phyloP scores from a whole-genome alignment of 2,797 vertebrate genomes.

The Typhlichthys eigenmanni region DNA sequence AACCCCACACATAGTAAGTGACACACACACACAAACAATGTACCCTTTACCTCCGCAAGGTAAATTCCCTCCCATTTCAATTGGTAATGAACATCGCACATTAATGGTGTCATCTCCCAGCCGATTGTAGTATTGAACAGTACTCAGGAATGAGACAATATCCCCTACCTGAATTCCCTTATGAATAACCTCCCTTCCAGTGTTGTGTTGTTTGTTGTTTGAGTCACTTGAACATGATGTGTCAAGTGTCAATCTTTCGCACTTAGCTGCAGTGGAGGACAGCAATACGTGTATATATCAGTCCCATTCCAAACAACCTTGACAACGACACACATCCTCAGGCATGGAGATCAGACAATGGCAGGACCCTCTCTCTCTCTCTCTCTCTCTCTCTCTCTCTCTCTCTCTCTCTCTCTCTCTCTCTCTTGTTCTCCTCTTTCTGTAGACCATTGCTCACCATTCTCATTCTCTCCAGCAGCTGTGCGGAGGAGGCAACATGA shows the following conservation, averaged over 20 bases:
- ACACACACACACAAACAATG: slow-evolving; percentile 26
- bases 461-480: slow-evolving; percentile 67
- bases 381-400: background rate
- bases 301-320: slow-evolving; percentile 76
- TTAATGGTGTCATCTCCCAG: slow-evolving; percentile 53
- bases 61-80: slow-evolving; percentile 65
- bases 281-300: slow-evolving; percentile 57
- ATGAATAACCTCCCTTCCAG: slow-evolving; percentile 30
- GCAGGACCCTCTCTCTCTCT: background rate
- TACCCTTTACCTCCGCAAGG: slow-evolving; percentile 45
- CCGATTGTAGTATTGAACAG: slow-evolving; percentile 39
- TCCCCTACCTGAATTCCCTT: slow-evolving; percentile 26
- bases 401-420: slow-evolving; percentile 3
- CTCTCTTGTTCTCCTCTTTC: slow-evolving; percentile 9
- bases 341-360: slow-evolving; percentile 33
- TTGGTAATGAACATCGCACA: slow-evolving; percentile 59
- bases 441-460: slow-evolving; percentile 64
- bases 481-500: slow-evolving; percentile 70
- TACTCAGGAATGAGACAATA: slow-evolving; percentile 48
- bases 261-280: slow-evolving; percentile 44
- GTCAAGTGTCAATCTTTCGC: slow-evolving; percentile 47
- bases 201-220: slow-evolving; percentile 35
- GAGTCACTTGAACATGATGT: slow-evolving; percentile 43
- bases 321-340: slow-evolving; percentile 60
- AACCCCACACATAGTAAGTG: slow-evolving; percentile 17